These are phyloP conservation scores for Anarhynchus alexandrinus DNA, from an alignment of 2,113 vertebrate species.

Conservation along the genomic window DNA sequence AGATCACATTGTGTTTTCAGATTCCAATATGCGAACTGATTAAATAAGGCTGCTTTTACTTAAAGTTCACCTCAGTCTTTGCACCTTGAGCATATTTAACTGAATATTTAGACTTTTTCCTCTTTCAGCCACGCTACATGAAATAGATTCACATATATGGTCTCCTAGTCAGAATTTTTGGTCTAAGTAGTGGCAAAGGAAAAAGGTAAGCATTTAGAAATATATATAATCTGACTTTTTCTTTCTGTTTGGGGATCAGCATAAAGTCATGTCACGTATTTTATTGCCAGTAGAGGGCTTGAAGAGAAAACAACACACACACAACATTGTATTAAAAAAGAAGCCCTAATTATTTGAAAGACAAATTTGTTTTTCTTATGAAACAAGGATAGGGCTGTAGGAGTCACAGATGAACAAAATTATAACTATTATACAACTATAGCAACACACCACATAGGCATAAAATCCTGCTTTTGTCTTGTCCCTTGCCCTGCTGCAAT, in stretches of 20 bases:
- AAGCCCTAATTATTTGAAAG: background rate
- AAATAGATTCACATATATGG: background rate
- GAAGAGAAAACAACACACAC: background rate
- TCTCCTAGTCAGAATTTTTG: background rate
- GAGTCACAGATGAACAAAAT: background rate
- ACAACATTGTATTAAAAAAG: background rate
- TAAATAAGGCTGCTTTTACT: background rate
- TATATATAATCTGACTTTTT: background rate
- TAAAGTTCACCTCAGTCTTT: background rate
- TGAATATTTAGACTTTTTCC: background rate
- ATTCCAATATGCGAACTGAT: background rate
- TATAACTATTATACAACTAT: background rate
- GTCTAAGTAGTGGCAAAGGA: background rate
- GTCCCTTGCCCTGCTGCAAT: background rate
- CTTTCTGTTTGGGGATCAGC: background rate
- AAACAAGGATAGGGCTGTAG: background rate
- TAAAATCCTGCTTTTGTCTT: background rate
- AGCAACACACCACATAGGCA: background rate
- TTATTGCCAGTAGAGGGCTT: background rate
- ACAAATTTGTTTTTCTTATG: background rate
- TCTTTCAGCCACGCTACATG: background rate
- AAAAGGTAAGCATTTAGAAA: background rate
- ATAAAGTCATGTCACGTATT: background rate
- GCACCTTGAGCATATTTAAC: background rate
- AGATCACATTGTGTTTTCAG: background rate